Percentiles rank a stretch among this genome's conserved stretches.
These are phyloP conservation scores for Cydia fagiglandana DNA, from an alignment of 1,140 invertebrate species.

Conservation along the genomic window DNA sequence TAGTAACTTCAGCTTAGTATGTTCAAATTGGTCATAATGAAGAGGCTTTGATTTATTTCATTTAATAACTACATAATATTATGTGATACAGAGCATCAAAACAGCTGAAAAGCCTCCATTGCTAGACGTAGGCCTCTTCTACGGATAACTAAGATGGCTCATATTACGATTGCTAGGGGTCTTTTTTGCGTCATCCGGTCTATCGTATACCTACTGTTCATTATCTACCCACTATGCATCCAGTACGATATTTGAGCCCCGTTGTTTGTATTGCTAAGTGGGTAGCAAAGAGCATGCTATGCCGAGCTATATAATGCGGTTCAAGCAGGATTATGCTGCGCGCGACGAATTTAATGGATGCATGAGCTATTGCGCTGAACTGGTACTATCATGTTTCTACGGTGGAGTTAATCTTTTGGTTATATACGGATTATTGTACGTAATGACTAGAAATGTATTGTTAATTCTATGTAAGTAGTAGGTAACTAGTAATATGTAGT, in stretches of 20 bases:
- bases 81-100: no score
- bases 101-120: no score
- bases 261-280: conserved; percentile 29
- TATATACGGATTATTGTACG: conserved; percentile 10
- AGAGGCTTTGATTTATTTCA: no score
- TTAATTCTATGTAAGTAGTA: not conserved
- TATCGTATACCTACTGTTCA: not conserved
- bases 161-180: no score
- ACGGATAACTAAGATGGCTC: no score
- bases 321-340: conserved; percentile 23
- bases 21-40: no score
- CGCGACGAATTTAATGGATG: conserved; percentile 21
- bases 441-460: not conserved
- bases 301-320: conserved; percentile 17
- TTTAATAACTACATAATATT: no score
- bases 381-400: not conserved
- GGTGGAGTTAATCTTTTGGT: not conserved
- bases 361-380: not conserved
- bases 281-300: conserved; percentile 23
- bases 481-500: not conserved
- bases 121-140: no score
- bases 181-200: no score
- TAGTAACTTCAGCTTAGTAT: no score
- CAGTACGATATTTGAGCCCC: conserved; percentile 14
- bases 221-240: conserved; percentile 3